These are phyloP conservation scores for Nibea coibor DNA, from an alignment of 2,113 vertebrate genomes.

Conservation along the genomic window DNA sequence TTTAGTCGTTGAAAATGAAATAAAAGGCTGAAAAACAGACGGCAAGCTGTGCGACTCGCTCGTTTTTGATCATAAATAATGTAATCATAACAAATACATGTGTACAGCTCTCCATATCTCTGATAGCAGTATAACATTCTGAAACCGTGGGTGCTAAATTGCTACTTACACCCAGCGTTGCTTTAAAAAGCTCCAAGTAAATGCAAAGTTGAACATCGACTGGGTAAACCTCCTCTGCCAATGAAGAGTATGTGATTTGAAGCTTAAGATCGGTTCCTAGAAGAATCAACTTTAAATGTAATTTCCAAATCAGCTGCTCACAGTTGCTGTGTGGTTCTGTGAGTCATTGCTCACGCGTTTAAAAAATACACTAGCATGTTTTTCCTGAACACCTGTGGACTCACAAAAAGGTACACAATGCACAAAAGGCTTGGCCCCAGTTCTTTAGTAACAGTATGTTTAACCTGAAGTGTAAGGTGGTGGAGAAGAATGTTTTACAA, in stretches of 20 bases:
- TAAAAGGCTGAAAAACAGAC: no score
- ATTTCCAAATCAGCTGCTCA: background rate
- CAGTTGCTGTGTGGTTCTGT: no score
- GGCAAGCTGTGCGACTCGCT: no score
- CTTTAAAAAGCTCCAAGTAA: background rate
- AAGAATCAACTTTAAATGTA: background rate
- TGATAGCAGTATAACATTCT: no score
- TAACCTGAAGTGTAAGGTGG: constrained; percentile 28
- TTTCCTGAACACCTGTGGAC: background rate
- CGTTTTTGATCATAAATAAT: no score
- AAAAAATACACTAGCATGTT: background rate
- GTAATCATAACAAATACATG: no score
- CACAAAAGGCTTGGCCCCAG: background rate
- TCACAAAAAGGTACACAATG: background rate
- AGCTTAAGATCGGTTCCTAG: background rate
- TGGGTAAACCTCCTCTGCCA: background rate
- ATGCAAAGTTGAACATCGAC: background rate
- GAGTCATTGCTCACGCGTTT: background rate
- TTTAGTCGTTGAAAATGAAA: no score
- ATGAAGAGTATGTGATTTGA: background rate
- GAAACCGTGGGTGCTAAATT: no score
- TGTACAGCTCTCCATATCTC: no score
- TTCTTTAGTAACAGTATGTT: constrained; percentile 17
- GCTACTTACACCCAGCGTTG: no score
- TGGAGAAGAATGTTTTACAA: constrained; percentile 49